These are phyloP conservation scores for Tragopan temminckii DNA, from an alignment of 2,797 vertebrate species.

Conservation along the genomic window DNA sequence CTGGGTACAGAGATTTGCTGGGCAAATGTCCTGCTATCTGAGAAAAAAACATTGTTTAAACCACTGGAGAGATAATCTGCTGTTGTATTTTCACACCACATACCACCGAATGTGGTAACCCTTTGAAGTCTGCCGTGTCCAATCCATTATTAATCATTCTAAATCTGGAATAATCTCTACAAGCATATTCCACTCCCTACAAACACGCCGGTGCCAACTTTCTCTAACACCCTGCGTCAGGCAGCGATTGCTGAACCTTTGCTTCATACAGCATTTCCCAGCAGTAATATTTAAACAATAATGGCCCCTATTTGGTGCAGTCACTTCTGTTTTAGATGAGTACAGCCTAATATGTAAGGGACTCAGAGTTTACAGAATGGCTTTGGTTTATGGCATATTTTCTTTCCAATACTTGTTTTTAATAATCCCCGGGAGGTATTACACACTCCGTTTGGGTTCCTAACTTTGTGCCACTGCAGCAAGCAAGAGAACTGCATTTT, in stretches of 20 bases:
- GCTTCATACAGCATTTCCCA: conserved; percentile 57
- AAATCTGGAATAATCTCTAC: conserved; percentile 80
- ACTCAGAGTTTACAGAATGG: conserved; percentile 51
- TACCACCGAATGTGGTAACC: not conserved
- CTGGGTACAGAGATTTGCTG: not conserved
- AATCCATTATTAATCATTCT: conserved; percentile 76
- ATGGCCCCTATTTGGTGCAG: conserved; percentile 35
- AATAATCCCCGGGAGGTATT: not conserved
- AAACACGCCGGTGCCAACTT: conserved; percentile 65
- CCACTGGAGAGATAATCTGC: not conserved
- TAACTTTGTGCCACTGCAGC: not conserved
- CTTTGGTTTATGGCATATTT: not conserved
- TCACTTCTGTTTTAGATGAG: conserved; percentile 71
- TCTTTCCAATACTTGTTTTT: not conserved
- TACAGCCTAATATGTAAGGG: not conserved
- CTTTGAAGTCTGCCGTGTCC: conserved; percentile 44
- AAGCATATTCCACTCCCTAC: conserved; percentile 73
- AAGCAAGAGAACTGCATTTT: not conserved
- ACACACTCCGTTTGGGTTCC: not conserved
- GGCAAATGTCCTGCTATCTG: not conserved
- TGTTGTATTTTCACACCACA: not conserved
- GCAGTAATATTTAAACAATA: conserved; percentile 78
- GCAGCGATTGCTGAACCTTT: conserved; percentile 55
- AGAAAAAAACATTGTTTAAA: not conserved
- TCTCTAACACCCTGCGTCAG: conserved; percentile 67